Base-by-base conservation (phyloP, 2,113 vertebrate species). In the Hippocampus zosterae region DNA sequence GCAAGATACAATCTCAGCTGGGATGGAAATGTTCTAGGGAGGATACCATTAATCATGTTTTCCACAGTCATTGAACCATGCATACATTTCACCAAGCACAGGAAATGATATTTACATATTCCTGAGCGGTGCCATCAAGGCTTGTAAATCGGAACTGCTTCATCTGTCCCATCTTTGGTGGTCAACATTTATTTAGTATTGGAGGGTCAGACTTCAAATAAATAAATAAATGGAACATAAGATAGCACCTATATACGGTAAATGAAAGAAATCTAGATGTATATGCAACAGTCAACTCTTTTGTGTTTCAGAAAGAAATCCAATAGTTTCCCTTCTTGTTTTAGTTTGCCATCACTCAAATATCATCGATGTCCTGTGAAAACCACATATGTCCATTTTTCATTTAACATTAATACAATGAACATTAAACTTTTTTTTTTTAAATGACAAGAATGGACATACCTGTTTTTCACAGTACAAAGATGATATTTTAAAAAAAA, bases 151-250 rank as follows among this genome's bases (percentile, higher is more conserved):
- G 60, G 53, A 60, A 55, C 68, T 80, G 77, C 77, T 74, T 85
- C 68, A 81, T 87, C 70, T 78, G 72, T 61, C 56, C 65, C 62
- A 71, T 81, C 73, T 82, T 76, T 82, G 78, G 72, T 78, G 69
- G 65, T 77, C 12, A 16, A 52, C 37, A 69, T 29, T 74, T 69
- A 76, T 44, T 29, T 52, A 56, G 68, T 72, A 81, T 83, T 75
- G 79, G 69, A 77, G 53, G 67, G 75, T 79, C 70, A 73, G 48
- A 55, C 52, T 23, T 19, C 11, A 55, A 55, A 55, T n/a, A 50
- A 19, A 44, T 12, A 50, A 50, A 44, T 12, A 16, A 50, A 50
- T 50, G 18, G 21, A 50, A 50, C 6, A 50, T 18, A 50, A 50
- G 42, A 2, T 12, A 50, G 18, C 15, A 46, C 1, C 48, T 5